These are phyloP conservation scores for Mechanitis mazaeus DNA, from an alignment of 2,888 invertebrate species.

Conservation along the genomic window DNA sequence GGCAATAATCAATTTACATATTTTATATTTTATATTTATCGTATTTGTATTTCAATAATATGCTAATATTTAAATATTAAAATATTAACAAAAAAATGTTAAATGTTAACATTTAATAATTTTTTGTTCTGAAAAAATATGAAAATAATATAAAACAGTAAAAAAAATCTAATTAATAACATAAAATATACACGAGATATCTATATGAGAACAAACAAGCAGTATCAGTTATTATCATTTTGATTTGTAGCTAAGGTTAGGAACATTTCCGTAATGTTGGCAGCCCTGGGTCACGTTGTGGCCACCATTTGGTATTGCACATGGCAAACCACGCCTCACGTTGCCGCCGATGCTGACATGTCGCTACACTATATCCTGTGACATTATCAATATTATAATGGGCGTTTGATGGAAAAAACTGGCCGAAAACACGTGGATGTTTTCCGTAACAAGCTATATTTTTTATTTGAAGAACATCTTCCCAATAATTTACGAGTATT, in stretches of 20 bases:
- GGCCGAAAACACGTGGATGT: constrained; percentile 8
- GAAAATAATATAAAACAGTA: too few relatives aligned
- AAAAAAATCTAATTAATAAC: too few relatives aligned
- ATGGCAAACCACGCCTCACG: constrained; percentile 38
- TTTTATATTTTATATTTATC: not conserved
- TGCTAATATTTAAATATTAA: not conserved
- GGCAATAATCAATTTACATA: not conserved
- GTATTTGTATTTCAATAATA: not conserved
- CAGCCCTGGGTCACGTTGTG: constrained; percentile 36
- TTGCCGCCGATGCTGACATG: constrained; percentile 28
- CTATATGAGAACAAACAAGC: too few relatives aligned
- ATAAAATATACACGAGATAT: too few relatives aligned
- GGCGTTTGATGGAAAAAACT: constrained; percentile 3
- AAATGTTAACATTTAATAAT: too few relatives aligned
- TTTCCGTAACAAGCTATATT: not conserved
- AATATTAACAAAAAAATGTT: too few relatives aligned
- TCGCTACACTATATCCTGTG: constrained; percentile 12
- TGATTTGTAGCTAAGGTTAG: not conserved
- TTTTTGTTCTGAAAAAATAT: too few relatives aligned
- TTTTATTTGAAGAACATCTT: too few relatives aligned
- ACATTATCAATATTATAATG: constrained; percentile 14
- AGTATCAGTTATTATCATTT: too few relatives aligned
- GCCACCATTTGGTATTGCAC: constrained; percentile 34
- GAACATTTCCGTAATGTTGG: constrained; percentile 10
- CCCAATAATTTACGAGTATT: too few relatives aligned